Evolutionary conservation across 64 coral and sea anemone genomes (phyloP).

Genomic region (Dendrophyllia cribrosa): DNA sequence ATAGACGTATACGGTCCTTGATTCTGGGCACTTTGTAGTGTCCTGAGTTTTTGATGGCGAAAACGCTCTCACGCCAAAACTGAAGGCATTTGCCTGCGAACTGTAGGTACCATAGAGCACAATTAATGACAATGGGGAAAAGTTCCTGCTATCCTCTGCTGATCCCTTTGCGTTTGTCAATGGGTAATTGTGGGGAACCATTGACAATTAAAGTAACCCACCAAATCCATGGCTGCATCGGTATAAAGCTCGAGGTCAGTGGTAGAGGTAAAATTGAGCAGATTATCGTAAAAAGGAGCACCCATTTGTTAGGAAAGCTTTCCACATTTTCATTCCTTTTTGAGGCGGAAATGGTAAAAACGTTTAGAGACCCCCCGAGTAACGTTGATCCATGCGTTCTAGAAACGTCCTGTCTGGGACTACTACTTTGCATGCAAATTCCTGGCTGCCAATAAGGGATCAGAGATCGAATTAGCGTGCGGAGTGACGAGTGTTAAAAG

Average conservation of each 20-base stretch:
- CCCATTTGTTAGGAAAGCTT: not conserved
- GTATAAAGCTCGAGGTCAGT: not conserved
- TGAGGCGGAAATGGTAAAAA: not conserved
- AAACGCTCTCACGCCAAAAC: not conserved
- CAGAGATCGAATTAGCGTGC: not conserved
- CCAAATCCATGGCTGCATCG: not conserved
- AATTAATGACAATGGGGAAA: not conserved
- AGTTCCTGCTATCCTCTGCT: not conserved
- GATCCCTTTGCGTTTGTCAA: not conserved
- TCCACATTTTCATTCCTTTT: conserved; percentile 16
- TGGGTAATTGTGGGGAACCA: conserved; percentile 1
- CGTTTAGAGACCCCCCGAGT: not conserved
- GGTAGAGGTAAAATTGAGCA: not conserved
- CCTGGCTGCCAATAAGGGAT: not conserved
- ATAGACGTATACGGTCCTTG: conserved; percentile 7
- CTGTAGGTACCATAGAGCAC: not conserved
- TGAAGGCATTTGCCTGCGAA: too few relatives aligned
- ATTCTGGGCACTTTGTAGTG: conserved; percentile 28
- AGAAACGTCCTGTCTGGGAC: not conserved
- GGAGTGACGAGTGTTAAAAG: not conserved
- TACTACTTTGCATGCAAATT: not conserved
- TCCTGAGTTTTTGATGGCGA: conserved; percentile 9
- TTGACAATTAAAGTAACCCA: not conserved
- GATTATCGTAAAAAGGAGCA: not conserved
- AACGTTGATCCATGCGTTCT: not conserved